These are phyloP conservation scores for Chromobotia macracanthus DNA, from an alignment of 2,797 vertebrate species.

Conservation along the genomic window DNA sequence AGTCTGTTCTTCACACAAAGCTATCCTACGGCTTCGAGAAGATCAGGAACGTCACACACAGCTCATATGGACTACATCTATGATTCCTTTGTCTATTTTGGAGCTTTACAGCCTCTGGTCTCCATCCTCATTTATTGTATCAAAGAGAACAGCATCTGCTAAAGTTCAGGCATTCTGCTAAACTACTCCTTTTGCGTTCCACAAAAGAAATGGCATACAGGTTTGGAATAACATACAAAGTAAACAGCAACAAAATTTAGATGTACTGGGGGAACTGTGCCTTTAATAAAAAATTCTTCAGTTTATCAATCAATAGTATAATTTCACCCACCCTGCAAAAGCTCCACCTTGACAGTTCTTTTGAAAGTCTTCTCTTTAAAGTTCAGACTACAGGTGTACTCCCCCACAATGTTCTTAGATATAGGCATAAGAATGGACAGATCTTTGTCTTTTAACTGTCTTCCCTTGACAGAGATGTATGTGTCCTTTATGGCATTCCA, in stretches of 20 bases:
- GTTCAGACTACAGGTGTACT: constrained; percentile 63
- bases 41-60: too few species aligned
- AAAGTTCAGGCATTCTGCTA: neutral
- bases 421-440: constrained; percentile 51
- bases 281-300: neutral
- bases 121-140: too few species aligned
- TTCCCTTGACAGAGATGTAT: accelerated
- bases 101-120: too few species aligned
- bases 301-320: neutral
- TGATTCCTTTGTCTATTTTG: too few species aligned
- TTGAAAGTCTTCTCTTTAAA: constrained; percentile 34
- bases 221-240: neutral
- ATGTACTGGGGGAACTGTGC: neutral
- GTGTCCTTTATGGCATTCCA: neutral
- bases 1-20: too few species aligned
- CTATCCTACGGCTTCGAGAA: too few species aligned
- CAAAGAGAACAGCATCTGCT: neutral
- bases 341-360: constrained; percentile 58
- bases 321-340: constrained; percentile 70
- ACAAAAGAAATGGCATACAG: too few species aligned
- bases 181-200: too few species aligned
- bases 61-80: too few species aligned
- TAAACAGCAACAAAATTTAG: neutral
- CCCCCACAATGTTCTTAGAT: constrained; percentile 52
- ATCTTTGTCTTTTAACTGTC: neutral